Conservation (phyloP, 2,888 invertebrate species). For the Conus canariensis region DNA sequence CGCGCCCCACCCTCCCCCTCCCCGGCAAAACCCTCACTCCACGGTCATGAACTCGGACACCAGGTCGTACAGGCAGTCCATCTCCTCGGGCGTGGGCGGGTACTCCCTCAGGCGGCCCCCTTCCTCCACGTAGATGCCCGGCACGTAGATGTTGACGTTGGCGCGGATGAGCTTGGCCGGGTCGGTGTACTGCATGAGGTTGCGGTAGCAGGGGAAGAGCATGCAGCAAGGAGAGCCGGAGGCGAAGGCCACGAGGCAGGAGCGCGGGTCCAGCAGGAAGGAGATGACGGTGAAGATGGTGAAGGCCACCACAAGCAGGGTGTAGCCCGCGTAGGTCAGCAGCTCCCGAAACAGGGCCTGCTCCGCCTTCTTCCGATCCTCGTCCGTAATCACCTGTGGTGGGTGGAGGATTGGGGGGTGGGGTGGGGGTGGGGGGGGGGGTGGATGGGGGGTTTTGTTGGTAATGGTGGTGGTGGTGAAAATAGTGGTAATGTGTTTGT, state of each 20-base stretch:
- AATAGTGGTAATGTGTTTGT: neutral
- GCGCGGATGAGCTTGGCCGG: slow-evolving; percentile 48
- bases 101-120: slow-evolving; percentile 62
- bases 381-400: slow-evolving; percentile 59
- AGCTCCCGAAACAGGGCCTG: slow-evolving; percentile 47
- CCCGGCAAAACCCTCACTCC: neutral
- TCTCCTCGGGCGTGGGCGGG: slow-evolving; percentile 60
- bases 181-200: slow-evolving; percentile 50
- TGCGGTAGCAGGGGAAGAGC: slow-evolving; percentile 57
- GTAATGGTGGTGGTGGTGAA: neutral
- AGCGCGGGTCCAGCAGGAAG: slow-evolving; percentile 62
- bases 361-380: slow-evolving; percentile 52
- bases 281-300: slow-evolving; percentile 57
- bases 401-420: neutral
- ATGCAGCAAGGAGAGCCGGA: slow-evolving; percentile 66
- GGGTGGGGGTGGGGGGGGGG: no score
- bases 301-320: slow-evolving; percentile 53
- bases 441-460: no score
- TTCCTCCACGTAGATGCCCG: slow-evolving; percentile 61
- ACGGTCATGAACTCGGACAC: slow-evolving; percentile 55
- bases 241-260: slow-evolving; percentile 63
- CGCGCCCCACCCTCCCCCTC: neutral
- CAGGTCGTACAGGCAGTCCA: slow-evolving; percentile 58
- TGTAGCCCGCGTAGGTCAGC: slow-evolving; percentile 54
- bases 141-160: slow-evolving; percentile 62